Conservation (phyloP, 2,888 invertebrate species). For the Aspidiotus rigidus region DNA sequence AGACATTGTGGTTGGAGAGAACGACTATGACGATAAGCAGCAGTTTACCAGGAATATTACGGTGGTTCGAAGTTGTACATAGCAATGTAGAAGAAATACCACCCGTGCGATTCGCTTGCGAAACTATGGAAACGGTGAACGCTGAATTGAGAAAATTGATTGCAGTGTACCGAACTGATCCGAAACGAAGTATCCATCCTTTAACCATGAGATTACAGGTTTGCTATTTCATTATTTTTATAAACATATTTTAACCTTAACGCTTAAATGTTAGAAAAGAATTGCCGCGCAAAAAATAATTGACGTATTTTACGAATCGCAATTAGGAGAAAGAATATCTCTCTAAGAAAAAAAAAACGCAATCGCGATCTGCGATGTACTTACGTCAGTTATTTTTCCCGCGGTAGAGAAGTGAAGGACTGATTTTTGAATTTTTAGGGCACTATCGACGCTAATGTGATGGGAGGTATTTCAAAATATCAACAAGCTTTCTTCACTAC, state of each 20-base stretch:
- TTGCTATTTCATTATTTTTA: too few relatives aligned
- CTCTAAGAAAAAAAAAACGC: too few relatives aligned
- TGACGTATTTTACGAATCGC: too few relatives aligned
- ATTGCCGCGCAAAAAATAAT: too few relatives aligned
- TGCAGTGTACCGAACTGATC: slow-evolving; percentile 68
- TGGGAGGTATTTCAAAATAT: slow-evolving; percentile 89
- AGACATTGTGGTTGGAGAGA: slow-evolving; percentile 84
- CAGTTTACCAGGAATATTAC: slow-evolving; percentile 78
- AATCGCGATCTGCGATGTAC: too few relatives aligned
- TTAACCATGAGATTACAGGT: slow-evolving; percentile 72
- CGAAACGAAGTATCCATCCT: slow-evolving; percentile 75
- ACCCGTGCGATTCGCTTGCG: slow-evolving; percentile 83
- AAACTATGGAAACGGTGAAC: slow-evolving; percentile 85
- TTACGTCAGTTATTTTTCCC: too few relatives aligned
- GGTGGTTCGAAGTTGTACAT: slow-evolving; percentile 85
- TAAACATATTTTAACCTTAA: too few relatives aligned
- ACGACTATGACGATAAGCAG: slow-evolving; percentile 74
- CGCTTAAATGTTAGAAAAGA: too few relatives aligned
- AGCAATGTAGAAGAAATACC: slow-evolving; percentile 65
- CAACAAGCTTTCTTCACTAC: slow-evolving; percentile 86
- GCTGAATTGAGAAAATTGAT: slow-evolving; percentile 73
- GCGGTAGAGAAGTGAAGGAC: too few relatives aligned
- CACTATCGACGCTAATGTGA: slow-evolving; percentile 91
- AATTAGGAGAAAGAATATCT: too few relatives aligned
- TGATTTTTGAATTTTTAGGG: slow-evolving; percentile 49